A percentile compares a stretch with the other conserved stretches of the same genome.
Conservation (phyloP, 2,113 vertebrate species). For the Callipepla californica region DNA sequence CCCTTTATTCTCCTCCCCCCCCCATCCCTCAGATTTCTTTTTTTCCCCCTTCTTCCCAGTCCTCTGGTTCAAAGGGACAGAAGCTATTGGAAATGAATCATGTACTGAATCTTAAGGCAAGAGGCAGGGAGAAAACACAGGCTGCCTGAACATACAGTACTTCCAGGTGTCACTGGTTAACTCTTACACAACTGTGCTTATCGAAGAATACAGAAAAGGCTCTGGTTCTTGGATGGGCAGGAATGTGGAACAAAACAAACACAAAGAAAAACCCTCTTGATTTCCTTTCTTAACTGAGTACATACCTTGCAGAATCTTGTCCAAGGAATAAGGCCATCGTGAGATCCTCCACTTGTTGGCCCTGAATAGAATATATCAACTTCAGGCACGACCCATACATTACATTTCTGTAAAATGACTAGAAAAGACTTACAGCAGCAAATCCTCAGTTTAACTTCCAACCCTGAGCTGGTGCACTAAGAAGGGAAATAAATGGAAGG, state of each 20-base stretch:
- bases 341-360: slow-evolving; percentile 75
- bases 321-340: slow-evolving; percentile 92
- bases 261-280: not conserved
- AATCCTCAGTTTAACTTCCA: not conserved
- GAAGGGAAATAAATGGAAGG: not conserved
- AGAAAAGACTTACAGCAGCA: not conserved
- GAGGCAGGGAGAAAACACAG: not conserved
- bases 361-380: slow-evolving; percentile 72
- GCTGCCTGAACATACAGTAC: not conserved
- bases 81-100: not conserved
- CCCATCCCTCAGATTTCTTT: no score
- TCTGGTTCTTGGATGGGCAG: not conserved
- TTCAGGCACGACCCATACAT: not conserved
- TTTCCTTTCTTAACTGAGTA: not conserved
- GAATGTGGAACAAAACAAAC: not conserved
- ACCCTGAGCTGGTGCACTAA: not conserved
- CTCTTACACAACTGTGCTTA: not conserved
- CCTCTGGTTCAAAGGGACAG: not conserved
- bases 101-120: not conserved
- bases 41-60: not conserved
- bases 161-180: not conserved
- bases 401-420: no score
- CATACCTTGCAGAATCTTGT: slow-evolving; percentile 95
- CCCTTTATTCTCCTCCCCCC: not conserved
- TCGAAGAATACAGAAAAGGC: not conserved